These are phyloP conservation scores for Catocala sponsa DNA, from an alignment of 2,888 invertebrate genomes.

Conservation along the genomic window DNA sequence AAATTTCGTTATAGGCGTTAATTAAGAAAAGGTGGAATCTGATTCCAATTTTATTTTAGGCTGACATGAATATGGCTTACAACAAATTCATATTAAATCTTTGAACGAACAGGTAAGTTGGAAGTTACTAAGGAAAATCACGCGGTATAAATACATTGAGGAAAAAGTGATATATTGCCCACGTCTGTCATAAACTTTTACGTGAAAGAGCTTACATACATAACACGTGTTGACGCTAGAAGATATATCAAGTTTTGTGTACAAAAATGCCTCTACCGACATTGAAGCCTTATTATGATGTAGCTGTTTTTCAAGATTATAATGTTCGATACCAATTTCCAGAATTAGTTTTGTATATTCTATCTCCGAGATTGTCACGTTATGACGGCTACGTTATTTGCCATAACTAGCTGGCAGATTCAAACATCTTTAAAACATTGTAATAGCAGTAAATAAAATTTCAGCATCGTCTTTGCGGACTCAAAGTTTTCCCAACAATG, in stretches of 20 bases:
- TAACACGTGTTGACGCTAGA: constrained; percentile 16
- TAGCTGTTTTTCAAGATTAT: no score
- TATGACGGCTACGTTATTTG: constrained; percentile 3
- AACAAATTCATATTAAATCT: constrained; percentile 1
- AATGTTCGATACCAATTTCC: no score
- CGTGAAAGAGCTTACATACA: constrained; percentile 16
- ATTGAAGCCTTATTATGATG: no score
- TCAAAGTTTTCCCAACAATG: constrained; percentile 48
- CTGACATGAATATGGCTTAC: constrained; percentile 15
- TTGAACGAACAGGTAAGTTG: background rate
- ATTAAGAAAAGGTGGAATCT: constrained; percentile 63
- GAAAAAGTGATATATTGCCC: constrained; percentile 16
- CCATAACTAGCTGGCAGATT: constrained; percentile 18
- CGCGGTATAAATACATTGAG: constrained; percentile 13
- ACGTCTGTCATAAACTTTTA: constrained; percentile 32
- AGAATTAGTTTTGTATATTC: no score
- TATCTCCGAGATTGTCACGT: no score
- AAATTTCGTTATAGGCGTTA: constrained; percentile 68
- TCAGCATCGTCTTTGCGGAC: constrained; percentile 27
- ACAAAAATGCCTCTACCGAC: constrained; percentile 14
- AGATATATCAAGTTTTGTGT: constrained; percentile 21
- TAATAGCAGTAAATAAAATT: constrained; percentile 27
- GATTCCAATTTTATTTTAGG: constrained; percentile 27
- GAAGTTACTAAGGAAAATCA: constrained; percentile 5
- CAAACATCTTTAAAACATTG: constrained; percentile 27